These are phyloP conservation scores for Taphrorychus bicolor DNA, from an alignment of 2,888 invertebrate species.

Conservation along the genomic window DNA sequence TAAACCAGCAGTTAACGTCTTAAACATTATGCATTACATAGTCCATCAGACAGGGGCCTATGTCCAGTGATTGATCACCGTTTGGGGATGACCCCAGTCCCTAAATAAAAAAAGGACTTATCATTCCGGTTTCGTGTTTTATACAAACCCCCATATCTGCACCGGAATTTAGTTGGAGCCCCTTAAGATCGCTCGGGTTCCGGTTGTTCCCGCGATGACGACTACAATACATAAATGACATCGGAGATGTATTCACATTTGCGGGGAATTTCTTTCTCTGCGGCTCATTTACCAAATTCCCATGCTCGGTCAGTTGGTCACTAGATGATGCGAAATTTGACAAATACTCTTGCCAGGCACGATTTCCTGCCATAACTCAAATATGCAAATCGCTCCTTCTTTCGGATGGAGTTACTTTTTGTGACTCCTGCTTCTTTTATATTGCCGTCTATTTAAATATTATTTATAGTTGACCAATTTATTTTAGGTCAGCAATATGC, in stretches of 20 bases:
- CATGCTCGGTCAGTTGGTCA: slow-evolving; percentile 57
- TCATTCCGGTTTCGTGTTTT: slow-evolving; percentile 55
- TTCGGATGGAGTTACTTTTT: slow-evolving; percentile 1
- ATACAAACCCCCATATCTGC: slow-evolving; percentile 50
- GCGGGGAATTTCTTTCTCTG: slow-evolving; percentile 55
- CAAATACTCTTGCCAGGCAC: slow-evolving; percentile 52
- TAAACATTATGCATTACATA: slow-evolving; percentile 60
- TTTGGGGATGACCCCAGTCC: slow-evolving; percentile 53
- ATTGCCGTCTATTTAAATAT: not conserved
- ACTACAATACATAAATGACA: slow-evolving; percentile 57
- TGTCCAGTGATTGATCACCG: slow-evolving; percentile 60
- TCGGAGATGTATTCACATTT: slow-evolving; percentile 59
- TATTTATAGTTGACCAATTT: not conserved
- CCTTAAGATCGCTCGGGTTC: slow-evolving; percentile 43
- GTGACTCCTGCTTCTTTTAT: not conserved
- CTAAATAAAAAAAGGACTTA: slow-evolving; percentile 53
- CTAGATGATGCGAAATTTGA: slow-evolving; percentile 57
- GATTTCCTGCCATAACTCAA: slow-evolving; percentile 53
- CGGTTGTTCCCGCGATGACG: slow-evolving; percentile 52
- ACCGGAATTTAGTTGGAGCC: slow-evolving; percentile 42
- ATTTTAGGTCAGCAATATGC: not conserved
- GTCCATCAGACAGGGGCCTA: slow-evolving; percentile 51
- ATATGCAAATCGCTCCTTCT: slow-evolving; percentile 48
- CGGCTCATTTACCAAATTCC: slow-evolving; percentile 54
- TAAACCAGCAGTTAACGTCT: slow-evolving; percentile 61